These are phyloP conservation scores for Hemiprocne comata DNA, from an alignment of 2,113 vertebrate species.

Conservation along the genomic window DNA sequence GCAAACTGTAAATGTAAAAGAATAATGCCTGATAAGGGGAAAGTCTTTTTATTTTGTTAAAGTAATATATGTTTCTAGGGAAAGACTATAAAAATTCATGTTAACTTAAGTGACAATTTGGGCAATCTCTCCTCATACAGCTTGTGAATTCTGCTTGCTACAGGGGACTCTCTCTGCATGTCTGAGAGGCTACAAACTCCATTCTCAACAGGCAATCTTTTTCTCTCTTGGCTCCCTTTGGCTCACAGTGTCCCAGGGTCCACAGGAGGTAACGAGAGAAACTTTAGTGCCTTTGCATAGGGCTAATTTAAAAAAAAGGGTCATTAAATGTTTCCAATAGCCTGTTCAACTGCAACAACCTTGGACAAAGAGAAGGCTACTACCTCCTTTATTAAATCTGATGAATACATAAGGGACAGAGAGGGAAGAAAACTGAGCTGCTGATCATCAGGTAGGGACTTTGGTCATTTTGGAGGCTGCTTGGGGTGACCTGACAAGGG, in stretches of 20 bases:
- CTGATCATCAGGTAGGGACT: not conserved
- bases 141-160: slow-evolving; percentile 40
- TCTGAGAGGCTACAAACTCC: slow-evolving; percentile 23
- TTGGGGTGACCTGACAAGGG: not conserved
- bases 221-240: slow-evolving; percentile 5
- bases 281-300: not conserved
- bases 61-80: slow-evolving; percentile 66
- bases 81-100: slow-evolving; percentile 69
- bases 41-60: slow-evolving; percentile 71
- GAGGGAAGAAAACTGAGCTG: not conserved
- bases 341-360: not conserved
- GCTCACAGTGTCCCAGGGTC: slow-evolving; percentile 2
- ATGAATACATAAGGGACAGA: not conserved
- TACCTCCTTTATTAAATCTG: not conserved
- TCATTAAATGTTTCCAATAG: not conserved
- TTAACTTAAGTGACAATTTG: slow-evolving; percentile 62
- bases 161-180: not conserved
- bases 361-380: not conserved
- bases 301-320: not conserved
- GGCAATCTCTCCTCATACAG: slow-evolving; percentile 23
- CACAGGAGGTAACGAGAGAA: not conserved
- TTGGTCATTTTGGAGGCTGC: not conserved
- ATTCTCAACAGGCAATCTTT: not conserved
- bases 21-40: slow-evolving; percentile 76
- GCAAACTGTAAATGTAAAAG: slow-evolving; percentile 73